Base-by-base conservation (phyloP, 1,140 invertebrate species). In the Holotrichia oblita region DNA sequence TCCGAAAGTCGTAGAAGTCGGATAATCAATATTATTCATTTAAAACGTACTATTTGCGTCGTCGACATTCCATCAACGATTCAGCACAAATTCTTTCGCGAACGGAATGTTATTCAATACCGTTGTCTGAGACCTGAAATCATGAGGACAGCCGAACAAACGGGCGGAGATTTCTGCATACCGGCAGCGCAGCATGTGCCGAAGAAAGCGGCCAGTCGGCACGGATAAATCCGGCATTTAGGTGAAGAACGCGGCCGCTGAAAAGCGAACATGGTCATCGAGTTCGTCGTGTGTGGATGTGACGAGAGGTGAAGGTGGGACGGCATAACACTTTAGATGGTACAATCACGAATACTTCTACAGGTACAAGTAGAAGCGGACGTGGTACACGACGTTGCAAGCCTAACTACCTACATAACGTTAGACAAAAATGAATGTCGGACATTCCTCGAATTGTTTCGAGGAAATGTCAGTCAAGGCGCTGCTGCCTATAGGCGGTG, bases 241-340 rank as follows among this genome's bases (percentile, higher is more conserved):
- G 44, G 44, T 48, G 44, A 48, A 48, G 44, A 48, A 48, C 44
- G 44, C 44, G 44, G n/a, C 44, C 12, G 44, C 12, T 48, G 44
- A 48, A 48, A 48, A 48, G 44, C 44, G 44, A 48, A 48, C 44
- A 48, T 48, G 44, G 44, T 48, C 44, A 48, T 48, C 44, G n/a
- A n/a, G n/a, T n/a, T n/a, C n/a, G n/a, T n/a, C n/a, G n/a, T n/a
- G n/a, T n/a, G n/a, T n/a, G n/a, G n/a, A n/a, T n/a, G n/a, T n/a
- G n/a, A n/a, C n/a, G n/a, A n/a, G n/a, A n/a, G n/a, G n/a, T n/a
- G n/a, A n/a, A n/a, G n/a, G n/a, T n/a, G n/a, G n/a, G n/a, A n/a
- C n/a, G n/a, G n/a, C n/a, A n/a, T n/a, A n/a, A n/a, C n/a, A n/a
- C n/a, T n/a, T n/a, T n/a, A n/a, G n/a, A n/a, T n/a, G n/a, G n/a